Conservation (phyloP, 2,797 vertebrate species). For the Ptychadena robeensis region DNA sequence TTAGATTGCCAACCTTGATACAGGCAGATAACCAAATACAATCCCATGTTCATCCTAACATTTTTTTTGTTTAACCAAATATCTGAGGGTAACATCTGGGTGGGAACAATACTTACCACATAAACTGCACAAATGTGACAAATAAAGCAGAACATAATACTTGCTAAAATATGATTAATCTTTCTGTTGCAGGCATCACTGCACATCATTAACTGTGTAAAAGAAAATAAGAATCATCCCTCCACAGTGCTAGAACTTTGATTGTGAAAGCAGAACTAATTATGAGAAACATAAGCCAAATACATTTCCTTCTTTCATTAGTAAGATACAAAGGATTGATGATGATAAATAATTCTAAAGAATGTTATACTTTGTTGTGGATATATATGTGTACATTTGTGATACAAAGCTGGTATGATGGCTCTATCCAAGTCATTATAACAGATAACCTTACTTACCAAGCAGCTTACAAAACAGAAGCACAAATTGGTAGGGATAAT, state of each 20-base stretch:
- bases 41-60: no score
- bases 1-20: no score
- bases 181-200: constrained; percentile 26
- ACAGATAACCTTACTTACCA: no score
- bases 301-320: constrained; percentile 27
- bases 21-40: no score
- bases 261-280: constrained; percentile 39
- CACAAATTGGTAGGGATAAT: no score
- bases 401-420: neutral
- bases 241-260: constrained; percentile 23
- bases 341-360: neutral
- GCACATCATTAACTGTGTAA: constrained; percentile 55
- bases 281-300: constrained; percentile 23
- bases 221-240: constrained; percentile 10
- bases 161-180: constrained; percentile 48
- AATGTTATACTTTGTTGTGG: neutral
- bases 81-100: neutral
- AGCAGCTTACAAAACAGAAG: no score
- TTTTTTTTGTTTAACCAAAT: no score
- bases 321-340: constrained; percentile 11
- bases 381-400: neutral
- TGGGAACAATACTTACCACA: neutral
- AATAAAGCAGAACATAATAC: constrained; percentile 17
- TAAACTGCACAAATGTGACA: neutral
- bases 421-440: neutral